These are phyloP conservation scores for Notoglanidium macrostoma DNA, from an alignment of 2,797 vertebrate genomes.

Conservation along the genomic window DNA sequence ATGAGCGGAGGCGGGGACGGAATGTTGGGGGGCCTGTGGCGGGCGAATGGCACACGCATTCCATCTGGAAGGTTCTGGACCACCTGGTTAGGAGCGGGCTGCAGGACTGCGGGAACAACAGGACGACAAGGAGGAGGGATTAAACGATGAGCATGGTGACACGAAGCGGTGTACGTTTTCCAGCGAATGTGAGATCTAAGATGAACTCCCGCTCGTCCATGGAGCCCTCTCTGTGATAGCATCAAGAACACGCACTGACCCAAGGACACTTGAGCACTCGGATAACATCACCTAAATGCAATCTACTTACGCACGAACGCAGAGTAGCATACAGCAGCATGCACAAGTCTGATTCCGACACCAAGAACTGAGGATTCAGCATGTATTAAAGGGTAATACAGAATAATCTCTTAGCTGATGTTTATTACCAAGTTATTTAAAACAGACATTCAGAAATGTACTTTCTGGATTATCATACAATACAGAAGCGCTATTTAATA, in stretches of 20 bases:
- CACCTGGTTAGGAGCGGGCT: constrained; percentile 90
- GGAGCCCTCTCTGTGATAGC: not conserved
- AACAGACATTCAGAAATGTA: not conserved
- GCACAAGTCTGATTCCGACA: not conserved
- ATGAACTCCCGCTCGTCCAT: not conserved
- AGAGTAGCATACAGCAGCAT: not conserved
- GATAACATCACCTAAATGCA: constrained; percentile 6
- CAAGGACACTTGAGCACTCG: not conserved
- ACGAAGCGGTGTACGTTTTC: not conserved
- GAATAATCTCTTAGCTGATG: not conserved
- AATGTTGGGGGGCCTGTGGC: constrained; percentile 88
- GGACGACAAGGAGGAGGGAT: not conserved
- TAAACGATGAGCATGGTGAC: not conserved
- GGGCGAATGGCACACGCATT: constrained; percentile 86
- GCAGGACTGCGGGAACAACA: constrained; percentile 80
- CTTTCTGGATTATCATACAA: not conserved
- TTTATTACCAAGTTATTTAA: not conserved
- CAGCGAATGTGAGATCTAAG: constrained; percentile 5
- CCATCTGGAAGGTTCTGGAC: constrained; percentile 87
- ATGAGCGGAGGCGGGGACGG: constrained; percentile 95
- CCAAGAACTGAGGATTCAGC: not conserved
- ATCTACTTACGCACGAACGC: not conserved
- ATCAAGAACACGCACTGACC: not conserved
- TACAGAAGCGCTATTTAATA: not conserved
- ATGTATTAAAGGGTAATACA: not conserved